A percentile compares a stretch with the other conserved stretches of the same genome.
These are phyloP conservation scores for Gymnogyps californianus DNA, from an alignment of 2,113 vertebrate genomes.

Conservation along the genomic window DNA sequence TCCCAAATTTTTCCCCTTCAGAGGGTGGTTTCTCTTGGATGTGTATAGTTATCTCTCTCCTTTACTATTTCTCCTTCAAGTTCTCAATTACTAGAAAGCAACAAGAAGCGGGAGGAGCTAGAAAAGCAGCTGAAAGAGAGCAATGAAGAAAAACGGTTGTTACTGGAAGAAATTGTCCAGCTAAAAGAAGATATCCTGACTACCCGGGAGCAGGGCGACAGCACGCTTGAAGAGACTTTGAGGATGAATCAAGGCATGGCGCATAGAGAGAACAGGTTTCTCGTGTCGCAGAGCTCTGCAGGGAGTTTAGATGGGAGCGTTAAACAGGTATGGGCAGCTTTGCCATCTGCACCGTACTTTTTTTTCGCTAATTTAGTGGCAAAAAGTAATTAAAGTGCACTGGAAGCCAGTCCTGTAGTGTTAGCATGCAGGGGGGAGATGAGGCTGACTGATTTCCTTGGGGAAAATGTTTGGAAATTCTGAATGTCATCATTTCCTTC, in stretches of 20 bases:
- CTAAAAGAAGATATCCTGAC: conserved; percentile 63
- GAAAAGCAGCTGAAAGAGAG: conserved; percentile 73
- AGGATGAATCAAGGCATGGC: conserved; percentile 22
- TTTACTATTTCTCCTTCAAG: conserved; percentile 57
- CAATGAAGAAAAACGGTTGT: conserved; percentile 67
- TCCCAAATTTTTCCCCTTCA: not conserved
- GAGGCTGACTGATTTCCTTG: not conserved
- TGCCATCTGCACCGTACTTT: not conserved
- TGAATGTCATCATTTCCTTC: not conserved
- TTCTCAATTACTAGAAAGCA: conserved; percentile 55
- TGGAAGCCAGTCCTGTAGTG: not conserved
- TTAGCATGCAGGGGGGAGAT: not conserved
- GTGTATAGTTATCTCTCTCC: not conserved
- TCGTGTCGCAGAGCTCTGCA: conserved; percentile 7
- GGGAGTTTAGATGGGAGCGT: conserved; percentile 49
- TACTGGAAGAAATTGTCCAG: conserved; percentile 71
- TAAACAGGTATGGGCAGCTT: conserved; percentile 73
- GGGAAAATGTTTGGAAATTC: not conserved
- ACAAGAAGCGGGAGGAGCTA: conserved; percentile 73
- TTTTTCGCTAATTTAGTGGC: not conserved
- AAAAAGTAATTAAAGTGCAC: not conserved
- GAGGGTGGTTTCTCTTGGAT: not conserved
- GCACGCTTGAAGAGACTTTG: not conserved
- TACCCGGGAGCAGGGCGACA: conserved; percentile 49
- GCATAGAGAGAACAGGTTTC: not conserved